Conservation (phyloP, 1,140 invertebrate genomes). For the Mycetomoellerius zeteki region DNA sequence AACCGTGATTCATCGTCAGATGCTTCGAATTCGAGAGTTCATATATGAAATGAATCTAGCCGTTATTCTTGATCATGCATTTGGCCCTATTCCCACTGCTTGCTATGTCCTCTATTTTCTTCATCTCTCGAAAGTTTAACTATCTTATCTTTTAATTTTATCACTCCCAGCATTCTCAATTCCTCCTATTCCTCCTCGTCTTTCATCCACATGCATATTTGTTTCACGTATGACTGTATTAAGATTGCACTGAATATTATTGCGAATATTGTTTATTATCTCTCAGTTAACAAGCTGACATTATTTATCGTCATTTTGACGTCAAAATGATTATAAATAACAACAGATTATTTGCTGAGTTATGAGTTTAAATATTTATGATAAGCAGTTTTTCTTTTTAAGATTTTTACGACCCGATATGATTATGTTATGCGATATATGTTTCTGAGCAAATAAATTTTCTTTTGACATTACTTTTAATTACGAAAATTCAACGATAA, state of each 20-base stretch:
- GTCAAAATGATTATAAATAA: no score
- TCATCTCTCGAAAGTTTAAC: constrained; percentile 18
- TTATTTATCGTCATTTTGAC: no score
- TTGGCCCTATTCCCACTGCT: not conserved
- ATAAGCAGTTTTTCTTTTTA: not conserved
- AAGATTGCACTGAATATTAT: not conserved
- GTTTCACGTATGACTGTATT: constrained; percentile 11
- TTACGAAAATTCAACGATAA: not conserved
- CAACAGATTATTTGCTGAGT: no score
- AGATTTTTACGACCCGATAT: not conserved
- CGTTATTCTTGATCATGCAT: constrained; percentile 28
- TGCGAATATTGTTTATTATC: not conserved
- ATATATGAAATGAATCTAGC: constrained; percentile 75
- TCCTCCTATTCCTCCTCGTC: not conserved
- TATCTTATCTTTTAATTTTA: constrained; percentile 7
- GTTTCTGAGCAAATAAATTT: not conserved
- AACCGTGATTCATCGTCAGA: constrained; percentile 28
- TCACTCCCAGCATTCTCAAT: not conserved
- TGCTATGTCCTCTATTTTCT: constrained; percentile 15
- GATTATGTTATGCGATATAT: not conserved
- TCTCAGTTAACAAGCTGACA: no score
- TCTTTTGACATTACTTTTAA: not conserved
- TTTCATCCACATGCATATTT: constrained; percentile 9
- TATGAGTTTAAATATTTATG: not conserved
- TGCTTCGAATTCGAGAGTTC: constrained; percentile 70